Conservation (phyloP, 1,140 invertebrate genomes). For the Euglossa dilemma region DNA sequence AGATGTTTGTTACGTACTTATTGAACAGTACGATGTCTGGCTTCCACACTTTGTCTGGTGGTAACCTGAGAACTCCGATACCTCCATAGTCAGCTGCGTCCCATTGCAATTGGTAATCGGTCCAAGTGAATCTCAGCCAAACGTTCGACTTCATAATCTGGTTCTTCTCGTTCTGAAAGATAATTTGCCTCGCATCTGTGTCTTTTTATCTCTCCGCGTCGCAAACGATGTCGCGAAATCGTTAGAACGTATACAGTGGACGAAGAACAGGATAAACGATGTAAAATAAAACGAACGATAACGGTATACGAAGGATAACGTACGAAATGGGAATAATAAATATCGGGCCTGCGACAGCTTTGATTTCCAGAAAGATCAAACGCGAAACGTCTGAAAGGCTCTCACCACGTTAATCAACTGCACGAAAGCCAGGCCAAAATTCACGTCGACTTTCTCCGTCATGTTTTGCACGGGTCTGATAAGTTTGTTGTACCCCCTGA, state of each 20-base stretch:
- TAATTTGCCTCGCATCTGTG: too few relatives aligned
- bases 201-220: neutral
- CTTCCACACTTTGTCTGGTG: conserved; percentile 99
- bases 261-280: too few relatives aligned
- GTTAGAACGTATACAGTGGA: too few relatives aligned
- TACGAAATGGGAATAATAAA: too few relatives aligned
- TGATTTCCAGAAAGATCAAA: too few relatives aligned
- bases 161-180: conserved; percentile 97
- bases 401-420: conserved; percentile 99
- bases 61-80: conserved; percentile 96
- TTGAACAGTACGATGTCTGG: conserved; percentile 99
- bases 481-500: conserved; percentile 99
- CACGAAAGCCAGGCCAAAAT: conserved; percentile 98
- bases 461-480: conserved; percentile 99
- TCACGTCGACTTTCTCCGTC: conserved; percentile 97
- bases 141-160: conserved; percentile 99
- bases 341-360: too few relatives aligned
- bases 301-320: too few relatives aligned
- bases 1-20: conserved; percentile 90
- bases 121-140: conserved; percentile 98
- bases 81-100: conserved; percentile 99
- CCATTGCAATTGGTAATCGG: conserved; percentile 99
- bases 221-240: too few relatives aligned
- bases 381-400: neutral
- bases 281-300: too few relatives aligned